Percentiles rank a stretch among this genome's conserved stretches.
These are phyloP conservation scores for Mystacides longicornis DNA, from an alignment of 2,888 invertebrate species.

Conservation along the genomic window DNA sequence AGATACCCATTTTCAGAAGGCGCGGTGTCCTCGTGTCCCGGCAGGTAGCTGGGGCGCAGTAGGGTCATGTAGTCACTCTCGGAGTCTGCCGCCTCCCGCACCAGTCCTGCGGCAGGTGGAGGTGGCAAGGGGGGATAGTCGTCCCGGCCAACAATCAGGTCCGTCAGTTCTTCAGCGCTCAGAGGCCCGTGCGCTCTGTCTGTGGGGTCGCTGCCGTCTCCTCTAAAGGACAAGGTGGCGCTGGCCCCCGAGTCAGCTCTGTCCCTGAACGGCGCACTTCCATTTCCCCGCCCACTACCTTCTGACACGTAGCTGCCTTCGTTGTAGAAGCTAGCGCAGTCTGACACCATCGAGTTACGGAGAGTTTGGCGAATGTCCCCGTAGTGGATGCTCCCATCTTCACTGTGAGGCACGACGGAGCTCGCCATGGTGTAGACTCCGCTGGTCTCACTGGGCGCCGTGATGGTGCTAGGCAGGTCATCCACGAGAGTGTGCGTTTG, in stretches of 20 bases:
- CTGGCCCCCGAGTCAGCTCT: slow-evolving; percentile 75
- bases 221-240: slow-evolving; percentile 71
- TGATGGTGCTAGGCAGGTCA: slow-evolving; percentile 35
- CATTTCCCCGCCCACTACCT: slow-evolving; percentile 49
- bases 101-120: slow-evolving; percentile 55
- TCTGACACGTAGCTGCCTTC: slow-evolving; percentile 27
- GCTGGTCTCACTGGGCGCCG: slow-evolving; percentile 67
- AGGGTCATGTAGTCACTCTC: slow-evolving; percentile 86
- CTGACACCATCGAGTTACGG: slow-evolving; percentile 29
- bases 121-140: slow-evolving; percentile 61
- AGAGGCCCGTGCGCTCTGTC: slow-evolving; percentile 67
- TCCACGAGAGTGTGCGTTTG: slow-evolving; percentile 73
- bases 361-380: slow-evolving; percentile 32
- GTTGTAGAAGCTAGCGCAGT: slow-evolving; percentile 23
- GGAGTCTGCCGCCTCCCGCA: slow-evolving; percentile 69
- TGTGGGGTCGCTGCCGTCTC: slow-evolving; percentile 84
- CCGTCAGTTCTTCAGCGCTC: slow-evolving; percentile 77
- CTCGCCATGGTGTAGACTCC: slow-evolving; percentile 78
- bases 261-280: slow-evolving; percentile 49
- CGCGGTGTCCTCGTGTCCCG: slow-evolving; percentile 52
- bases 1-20: slow-evolving; percentile 49
- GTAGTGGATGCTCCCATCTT: slow-evolving; percentile 32
- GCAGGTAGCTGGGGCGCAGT: slow-evolving; percentile 53
- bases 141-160: slow-evolving; percentile 72
- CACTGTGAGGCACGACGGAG: slow-evolving; percentile 42